Evolutionary conservation across 1,140 invertebrate genomes (phyloP), one percentile per base, ranked within the genome.

Genomic region (Drosophila willistoni): DNA sequence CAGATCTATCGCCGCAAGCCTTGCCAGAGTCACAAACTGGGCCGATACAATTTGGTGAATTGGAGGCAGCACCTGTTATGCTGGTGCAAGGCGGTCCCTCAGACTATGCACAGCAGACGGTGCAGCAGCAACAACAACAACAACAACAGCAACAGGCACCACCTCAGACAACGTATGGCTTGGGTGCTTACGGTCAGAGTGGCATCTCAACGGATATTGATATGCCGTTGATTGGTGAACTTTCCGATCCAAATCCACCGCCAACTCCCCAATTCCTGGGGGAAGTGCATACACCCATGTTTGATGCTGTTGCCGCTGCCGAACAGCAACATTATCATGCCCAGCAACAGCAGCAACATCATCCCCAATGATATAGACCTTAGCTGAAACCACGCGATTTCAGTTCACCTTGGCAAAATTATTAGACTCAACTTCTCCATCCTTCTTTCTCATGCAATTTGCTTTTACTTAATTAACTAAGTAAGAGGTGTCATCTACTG

Each of bases 211-310:
- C 90, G 6, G 90, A 91, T 42, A 91, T 91, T 60, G 90, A 91
- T 57, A 91, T 91, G 90, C 90, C 90, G 1, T 41, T 91, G 5
- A 91, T 91, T 64, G 90, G 90, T 7, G 90, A 91, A 44, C 51
- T 91, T 14, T 57, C 90, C 19, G 90, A 91, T 56, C 90, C 90
- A 0, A 91, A 91, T 78, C 81, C 90, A 4, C 90, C 90, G 25
- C 80, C 83, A 33, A 91, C 90, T 4, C 90, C 90, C 6, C 90
- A 91, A 65, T 91, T 91, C 55, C 57, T 91, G 10, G 90, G 90
- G n/a, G 90, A 91, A 51, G 90, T 91, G 4, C 90, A 91, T 59
- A 91, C 90, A 6, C 90, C 90, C 25, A 91, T 91, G 90, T 91
- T 91, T 51, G 90, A 91, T 75, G 90, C 90, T 1, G 90, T 89